Evolutionary conservation across 2,797 vertebrate genomes (phyloP).

Genomic region (Lagocephalus sceleratus): DNA sequence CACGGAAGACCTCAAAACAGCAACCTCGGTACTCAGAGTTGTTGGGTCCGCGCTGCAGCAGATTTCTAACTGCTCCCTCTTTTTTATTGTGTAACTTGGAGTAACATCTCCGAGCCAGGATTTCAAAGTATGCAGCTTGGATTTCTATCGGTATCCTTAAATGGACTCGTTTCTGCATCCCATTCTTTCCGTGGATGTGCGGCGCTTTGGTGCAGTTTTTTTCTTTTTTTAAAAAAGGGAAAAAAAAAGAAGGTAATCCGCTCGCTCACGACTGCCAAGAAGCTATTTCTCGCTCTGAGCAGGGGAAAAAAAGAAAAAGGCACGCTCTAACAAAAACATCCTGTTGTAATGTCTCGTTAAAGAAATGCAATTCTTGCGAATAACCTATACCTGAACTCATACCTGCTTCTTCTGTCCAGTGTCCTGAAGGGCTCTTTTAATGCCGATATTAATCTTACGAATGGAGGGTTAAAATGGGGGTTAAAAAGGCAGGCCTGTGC

Average conservation of each 20-base stretch:
- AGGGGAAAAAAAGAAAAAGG: constrained; percentile 36
- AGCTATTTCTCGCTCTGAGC: constrained; percentile 52
- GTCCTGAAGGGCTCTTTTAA: constrained; percentile 1
- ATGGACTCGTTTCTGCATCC: constrained; percentile 54
- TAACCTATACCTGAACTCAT: constrained; percentile 22
- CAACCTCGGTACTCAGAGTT: neutral
- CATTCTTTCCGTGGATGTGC: constrained; percentile 50
- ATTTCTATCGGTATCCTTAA: constrained; percentile 56
- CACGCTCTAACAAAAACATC: constrained; percentile 52
- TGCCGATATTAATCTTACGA: constrained; percentile 5
- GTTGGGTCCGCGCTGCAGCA: neutral
- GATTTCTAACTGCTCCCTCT: neutral
- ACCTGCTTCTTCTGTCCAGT: constrained; percentile 10
- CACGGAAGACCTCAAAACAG: neutral
- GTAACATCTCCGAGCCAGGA: constrained; percentile 19
- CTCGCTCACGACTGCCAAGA: constrained; percentile 50
- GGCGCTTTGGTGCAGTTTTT: constrained; percentile 35
- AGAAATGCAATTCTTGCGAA: constrained; percentile 24
- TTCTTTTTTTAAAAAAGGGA: constrained; percentile 30
- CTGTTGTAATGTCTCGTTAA: constrained; percentile 39
- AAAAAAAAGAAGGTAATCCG: constrained; percentile 69
- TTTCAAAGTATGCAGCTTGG: constrained; percentile 29
- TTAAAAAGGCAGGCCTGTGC: neutral
- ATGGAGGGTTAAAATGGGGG: neutral
- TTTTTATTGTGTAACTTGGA: constrained; percentile 21